Conservation (phyloP, 1,140 invertebrate species). For the Drosophila ercepeae region DNA sequence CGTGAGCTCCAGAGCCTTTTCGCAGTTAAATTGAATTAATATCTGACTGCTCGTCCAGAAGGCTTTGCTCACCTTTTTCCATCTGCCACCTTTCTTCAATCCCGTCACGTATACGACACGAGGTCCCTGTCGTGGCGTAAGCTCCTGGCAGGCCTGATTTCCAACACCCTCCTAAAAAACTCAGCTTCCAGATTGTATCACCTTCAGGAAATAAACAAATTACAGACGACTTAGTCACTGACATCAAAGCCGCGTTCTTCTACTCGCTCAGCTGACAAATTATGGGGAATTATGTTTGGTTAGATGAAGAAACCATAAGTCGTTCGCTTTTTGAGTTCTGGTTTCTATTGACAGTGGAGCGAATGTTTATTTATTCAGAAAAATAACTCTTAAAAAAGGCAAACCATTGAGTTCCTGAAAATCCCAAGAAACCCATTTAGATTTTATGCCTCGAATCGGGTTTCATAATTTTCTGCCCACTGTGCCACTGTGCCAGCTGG, state of each 20-base stretch:
- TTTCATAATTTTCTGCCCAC: constrained; percentile 25
- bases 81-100: too few species aligned
- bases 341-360: neutral
- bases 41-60: constrained; percentile 11
- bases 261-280: constrained; percentile 42
- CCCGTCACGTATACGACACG: constrained; percentile 33
- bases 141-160: constrained; percentile 29
- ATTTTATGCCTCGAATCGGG: too few species aligned
- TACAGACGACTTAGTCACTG: constrained; percentile 31
- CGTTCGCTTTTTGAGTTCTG: constrained; percentile 25
- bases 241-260: constrained; percentile 11
- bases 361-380: too few species aligned
- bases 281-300: constrained; percentile 37
- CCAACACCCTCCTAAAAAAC: neutral
- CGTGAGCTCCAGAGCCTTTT: constrained; percentile 38
- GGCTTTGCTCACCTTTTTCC: constrained; percentile 1
- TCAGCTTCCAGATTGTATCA: constrained; percentile 20
- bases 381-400: too few species aligned
- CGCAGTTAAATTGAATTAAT: constrained; percentile 68
- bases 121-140: constrained; percentile 6
- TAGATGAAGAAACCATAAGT: constrained; percentile 26
- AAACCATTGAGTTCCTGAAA: too few species aligned
- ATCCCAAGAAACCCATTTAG: too few species aligned
- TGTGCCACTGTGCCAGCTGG: constrained; percentile 1
- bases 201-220: constrained; percentile 47